A percentile compares a stretch with the other conserved stretches of the same genome.
phyloP scores from a whole-genome alignment of 2,888 invertebrate genomes.

The Pandemis cinnamomeana region DNA sequence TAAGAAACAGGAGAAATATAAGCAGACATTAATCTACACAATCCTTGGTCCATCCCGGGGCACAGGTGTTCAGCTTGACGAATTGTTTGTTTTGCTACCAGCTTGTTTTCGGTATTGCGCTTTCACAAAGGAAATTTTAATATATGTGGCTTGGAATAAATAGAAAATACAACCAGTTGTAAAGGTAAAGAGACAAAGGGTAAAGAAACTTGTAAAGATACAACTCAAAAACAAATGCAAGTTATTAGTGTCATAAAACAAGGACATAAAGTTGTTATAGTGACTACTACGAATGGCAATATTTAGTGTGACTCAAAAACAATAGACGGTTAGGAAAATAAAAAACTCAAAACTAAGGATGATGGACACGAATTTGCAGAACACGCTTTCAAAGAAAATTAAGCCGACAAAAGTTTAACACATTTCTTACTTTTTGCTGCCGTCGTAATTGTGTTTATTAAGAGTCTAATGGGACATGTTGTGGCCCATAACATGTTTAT shows the following conservation, averaged over 20 bases:
- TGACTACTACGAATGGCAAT: neutral
- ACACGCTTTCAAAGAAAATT: neutral
- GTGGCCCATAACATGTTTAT: slow-evolving; percentile 24
- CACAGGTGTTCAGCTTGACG: slow-evolving; percentile 75
- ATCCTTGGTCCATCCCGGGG: slow-evolving; percentile 55
- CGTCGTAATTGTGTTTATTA: slow-evolving; percentile 4
- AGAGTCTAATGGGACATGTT: slow-evolving; percentile 23
- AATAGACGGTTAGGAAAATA: neutral
- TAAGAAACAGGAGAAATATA: slow-evolving; percentile 72
- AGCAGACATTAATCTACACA: slow-evolving; percentile 76
- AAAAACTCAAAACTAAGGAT: neutral
- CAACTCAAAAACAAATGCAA: no score
- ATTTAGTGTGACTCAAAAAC: neutral
- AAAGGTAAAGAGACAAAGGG: neutral
- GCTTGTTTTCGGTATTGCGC: slow-evolving; percentile 67
- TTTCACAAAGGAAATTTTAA: slow-evolving; percentile 48
- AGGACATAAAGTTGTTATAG: no score
- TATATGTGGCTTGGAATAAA: slow-evolving; percentile 25
- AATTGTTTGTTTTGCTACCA: slow-evolving; percentile 71
- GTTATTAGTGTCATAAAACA: no score
- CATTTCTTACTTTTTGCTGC: neutral
- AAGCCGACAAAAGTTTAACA: neutral
- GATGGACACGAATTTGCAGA: neutral
- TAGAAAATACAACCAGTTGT: slow-evolving; percentile 14
- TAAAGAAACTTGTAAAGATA: neutral